Conservation (phyloP, 2,888 invertebrate species). For the Oxyscelio sp. region DNA sequence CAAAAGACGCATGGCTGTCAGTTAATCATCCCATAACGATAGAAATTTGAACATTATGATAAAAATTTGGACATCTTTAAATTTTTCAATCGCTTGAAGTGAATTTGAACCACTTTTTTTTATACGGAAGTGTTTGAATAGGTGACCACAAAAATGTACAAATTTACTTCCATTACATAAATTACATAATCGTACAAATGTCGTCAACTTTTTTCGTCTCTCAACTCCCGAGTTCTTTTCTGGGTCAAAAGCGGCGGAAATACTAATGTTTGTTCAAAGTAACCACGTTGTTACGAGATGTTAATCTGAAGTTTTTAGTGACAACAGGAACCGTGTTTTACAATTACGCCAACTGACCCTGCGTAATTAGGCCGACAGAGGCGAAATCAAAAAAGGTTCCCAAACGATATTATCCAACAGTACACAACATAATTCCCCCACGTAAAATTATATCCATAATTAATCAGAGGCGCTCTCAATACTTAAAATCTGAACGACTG, state of each 20-base stretch:
- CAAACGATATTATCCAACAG: constrained; percentile 43
- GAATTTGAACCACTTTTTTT: too few relatives aligned
- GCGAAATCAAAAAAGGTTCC: constrained; percentile 52
- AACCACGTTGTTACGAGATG: constrained; percentile 29
- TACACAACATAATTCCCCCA: constrained; percentile 18
- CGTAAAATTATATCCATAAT: constrained; percentile 40
- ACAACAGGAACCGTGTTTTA: constrained; percentile 51
- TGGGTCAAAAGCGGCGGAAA: constrained; percentile 27
- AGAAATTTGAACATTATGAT: too few relatives aligned
- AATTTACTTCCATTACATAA: too few relatives aligned
- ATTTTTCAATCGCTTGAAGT: too few relatives aligned
- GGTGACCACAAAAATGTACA: too few relatives aligned
- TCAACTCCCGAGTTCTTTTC: too few relatives aligned
- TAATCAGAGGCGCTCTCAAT: constrained; percentile 32
- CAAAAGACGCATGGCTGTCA: too few relatives aligned
- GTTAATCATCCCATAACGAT: too few relatives aligned
- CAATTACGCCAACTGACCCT: constrained; percentile 51
- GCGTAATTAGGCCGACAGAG: constrained; percentile 30
- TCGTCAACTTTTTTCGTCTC: too few relatives aligned
- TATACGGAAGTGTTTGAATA: too few relatives aligned
- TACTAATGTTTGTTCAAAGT: constrained; percentile 17
- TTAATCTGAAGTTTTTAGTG: constrained; percentile 46
- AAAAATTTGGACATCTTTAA: too few relatives aligned
- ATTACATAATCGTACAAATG: too few relatives aligned
- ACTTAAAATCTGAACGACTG: constrained; percentile 27